These are phyloP conservation scores for Pseudolaguvia tuberculata DNA, from an alignment of 2,113 vertebrate genomes.

Conservation along the genomic window DNA sequence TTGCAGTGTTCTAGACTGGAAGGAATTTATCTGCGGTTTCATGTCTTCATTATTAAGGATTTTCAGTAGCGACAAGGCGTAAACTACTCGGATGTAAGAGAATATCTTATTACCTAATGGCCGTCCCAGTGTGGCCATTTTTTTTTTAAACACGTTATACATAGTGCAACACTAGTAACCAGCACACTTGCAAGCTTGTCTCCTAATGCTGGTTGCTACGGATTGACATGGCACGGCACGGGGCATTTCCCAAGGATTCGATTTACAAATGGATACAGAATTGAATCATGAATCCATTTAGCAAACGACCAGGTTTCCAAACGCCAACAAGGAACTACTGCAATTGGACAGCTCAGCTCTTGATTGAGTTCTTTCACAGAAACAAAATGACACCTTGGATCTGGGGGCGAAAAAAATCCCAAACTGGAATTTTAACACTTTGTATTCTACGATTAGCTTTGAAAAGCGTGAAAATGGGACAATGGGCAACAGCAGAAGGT, in stretches of 20 bases:
- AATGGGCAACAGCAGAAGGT: background rate
- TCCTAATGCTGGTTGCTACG: background rate
- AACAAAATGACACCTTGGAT: background rate
- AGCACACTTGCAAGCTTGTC: background rate
- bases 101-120: background rate
- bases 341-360: background rate
- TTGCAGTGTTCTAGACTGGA: background rate
- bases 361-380: background rate
- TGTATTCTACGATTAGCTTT: too few relatives aligned
- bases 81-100: background rate
- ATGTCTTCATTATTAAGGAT: background rate
- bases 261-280: slow-evolving; percentile 18
- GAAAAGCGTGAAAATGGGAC: background rate
- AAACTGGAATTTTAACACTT: too few relatives aligned
- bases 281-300: slow-evolving; percentile 21
- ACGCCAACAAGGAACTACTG: background rate
- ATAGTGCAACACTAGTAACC: slow-evolving; percentile 3
- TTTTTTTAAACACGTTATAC: background rate
- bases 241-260: background rate
- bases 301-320: background rate
- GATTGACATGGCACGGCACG: background rate
- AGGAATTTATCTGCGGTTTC: background rate
- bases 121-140: background rate
- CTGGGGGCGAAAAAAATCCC: background rate
- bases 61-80: background rate